These are phyloP conservation scores for Onychomys torridus DNA, from an alignment of 2,797 vertebrate species.

Conservation along the genomic window DNA sequence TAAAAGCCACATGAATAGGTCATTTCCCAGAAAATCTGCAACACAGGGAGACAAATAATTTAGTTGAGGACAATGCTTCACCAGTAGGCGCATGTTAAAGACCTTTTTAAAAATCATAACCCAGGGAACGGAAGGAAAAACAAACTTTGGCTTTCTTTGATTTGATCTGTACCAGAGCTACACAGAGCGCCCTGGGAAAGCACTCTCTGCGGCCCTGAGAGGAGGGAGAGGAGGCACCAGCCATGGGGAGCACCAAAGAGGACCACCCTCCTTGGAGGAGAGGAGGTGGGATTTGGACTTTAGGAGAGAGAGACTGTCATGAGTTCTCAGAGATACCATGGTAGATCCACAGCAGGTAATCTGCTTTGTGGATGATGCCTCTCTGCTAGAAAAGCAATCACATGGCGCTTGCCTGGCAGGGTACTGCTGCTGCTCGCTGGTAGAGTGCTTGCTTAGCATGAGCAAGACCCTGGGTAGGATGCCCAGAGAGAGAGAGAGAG, in stretches of 20 bases:
- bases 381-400: background rate
- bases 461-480: background rate
- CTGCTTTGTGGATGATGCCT: background rate
- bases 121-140: slow-evolving; percentile 61
- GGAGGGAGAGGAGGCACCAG: background rate
- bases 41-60: slow-evolving; percentile 70
- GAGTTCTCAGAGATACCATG: background rate
- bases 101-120: slow-evolving; percentile 63
- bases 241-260: background rate
- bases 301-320: too few species aligned
- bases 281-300: background rate
- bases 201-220: background rate
- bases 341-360: background rate
- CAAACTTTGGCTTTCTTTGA: background rate
- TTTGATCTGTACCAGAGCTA: background rate
- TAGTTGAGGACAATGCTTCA: slow-evolving; percentile 51
- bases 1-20: slow-evolving; percentile 46
- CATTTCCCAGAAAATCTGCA: slow-evolving; percentile 73
- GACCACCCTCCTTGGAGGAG: background rate
- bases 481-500: rapidly evolving
- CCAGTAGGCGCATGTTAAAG: slow-evolving; percentile 58
- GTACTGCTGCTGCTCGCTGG: background rate
- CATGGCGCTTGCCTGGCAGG: background rate
- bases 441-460: background rate
- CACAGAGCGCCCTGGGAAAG: background rate